Evolutionary conservation across 2,113 vertebrate species (phyloP), one percentile per base, ranked within the genome.

Genomic region (Eubucco bourcierii): DNA sequence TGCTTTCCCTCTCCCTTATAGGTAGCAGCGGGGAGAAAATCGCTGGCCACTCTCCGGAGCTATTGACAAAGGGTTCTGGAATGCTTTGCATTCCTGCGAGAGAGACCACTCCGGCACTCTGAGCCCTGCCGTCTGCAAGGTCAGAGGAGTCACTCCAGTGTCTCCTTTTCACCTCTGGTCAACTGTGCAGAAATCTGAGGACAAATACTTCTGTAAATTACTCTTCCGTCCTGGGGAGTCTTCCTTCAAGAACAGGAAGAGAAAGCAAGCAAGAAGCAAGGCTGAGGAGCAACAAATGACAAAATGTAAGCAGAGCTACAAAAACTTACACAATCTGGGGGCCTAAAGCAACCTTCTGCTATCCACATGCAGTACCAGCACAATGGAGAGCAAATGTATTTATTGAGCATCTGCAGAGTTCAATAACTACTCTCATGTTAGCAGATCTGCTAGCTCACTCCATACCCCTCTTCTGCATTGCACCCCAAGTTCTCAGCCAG

Each of bases 81-180:
- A 94, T 80, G 64, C 81, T 93, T 90, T 81, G 81, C 79, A 89
- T 92, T 94, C 87, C 10, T 82, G 55, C 34, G 81, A 63, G 28
- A 90, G 67, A 87, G 75, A 17, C 46, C 71, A 25, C 55, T 66
- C n/a, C 9, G 1, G 67, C 88, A 61, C 73, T 87, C 44, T 13
- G 28, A 70, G 67, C 29, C 87, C 39, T 76, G 84, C 46, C 46
- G 67, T 66, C 84, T 82, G 0, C 63, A 56, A 56, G 87, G 94
- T 90, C 95, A 91, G 64, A 92, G 83, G 84, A 87, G 75, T 87
- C 89, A 83, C 82, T 56, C 72, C 60, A 70, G 71, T 10, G 2
- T 84, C 84, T 84, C 81, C 84, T 87, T 84, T 89, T 90, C 72
- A 60, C 14, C 4, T 47, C 87, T 85, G 87, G 90, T 85, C 84